Base-by-base conservation (phyloP, 2,888 invertebrate species). In the Lasioglossum morio region DNA sequence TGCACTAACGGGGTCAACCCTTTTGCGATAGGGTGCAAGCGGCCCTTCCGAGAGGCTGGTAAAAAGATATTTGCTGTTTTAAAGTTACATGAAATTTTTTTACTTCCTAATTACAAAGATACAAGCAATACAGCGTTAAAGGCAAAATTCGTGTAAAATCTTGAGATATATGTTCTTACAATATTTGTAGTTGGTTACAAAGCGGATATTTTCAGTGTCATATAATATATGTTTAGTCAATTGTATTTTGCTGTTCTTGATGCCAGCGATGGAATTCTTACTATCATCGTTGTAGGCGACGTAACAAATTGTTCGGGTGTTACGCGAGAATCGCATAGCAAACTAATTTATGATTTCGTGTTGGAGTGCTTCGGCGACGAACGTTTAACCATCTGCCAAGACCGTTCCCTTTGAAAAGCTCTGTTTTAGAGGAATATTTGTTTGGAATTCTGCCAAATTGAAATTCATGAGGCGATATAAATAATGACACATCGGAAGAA, bases 371-470 rank as follows among this genome's bases (percentile, higher is more conserved):
- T 16, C 60, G 27, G 16, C 12, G 16, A 12, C 60, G 16, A 30
- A 63, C 27, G 60, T 53, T 63, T 30, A 63, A 30, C 12, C 60
- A 63, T 63, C 30, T 63, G 60, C 60, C 60, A 63, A 63, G 60
- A 63, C 4, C 30, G 27, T 63, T 63, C 16, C 16, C 16, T 30
- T 63, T 30, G 14, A 7, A 30, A 7, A 63, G 60, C 60, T 7
- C 16, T 30, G 60, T 30, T 30, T 30, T 16, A 63, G 30, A 30
- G 14, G 16, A 30, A 63, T 27, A 63, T 63, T 30, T 27, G 27
- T 60, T 60, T 27, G 60, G 60, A 30, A 14, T 30, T n/a, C 16
- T 27, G 60, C 60, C 60, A 63, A 16, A 30, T 30, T 30, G 60
- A 63, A 30, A 16, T 27, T 63, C 30, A 30, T 16, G 53, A 10